Percentiles rank a stretch among this genome's conserved stretches.
phyloP scores from a whole-genome alignment of 92 coral and sea anemone genomes.

The Phymanthus crucifer region DNA sequence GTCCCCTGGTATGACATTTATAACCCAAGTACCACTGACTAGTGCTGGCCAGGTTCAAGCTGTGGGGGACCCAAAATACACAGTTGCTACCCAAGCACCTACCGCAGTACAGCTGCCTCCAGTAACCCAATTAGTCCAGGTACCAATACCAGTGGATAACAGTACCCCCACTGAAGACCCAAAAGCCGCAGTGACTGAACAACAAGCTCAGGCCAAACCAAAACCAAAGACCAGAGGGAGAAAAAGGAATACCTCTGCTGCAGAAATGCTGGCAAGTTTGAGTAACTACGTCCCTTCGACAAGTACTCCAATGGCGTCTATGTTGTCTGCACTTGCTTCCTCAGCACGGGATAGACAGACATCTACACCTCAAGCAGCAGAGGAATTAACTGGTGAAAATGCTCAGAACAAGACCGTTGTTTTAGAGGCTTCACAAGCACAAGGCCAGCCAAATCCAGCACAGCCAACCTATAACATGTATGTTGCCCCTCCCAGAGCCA shows the following conservation, averaged over 20 bases:
- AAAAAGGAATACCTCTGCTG: conserved; percentile 85
- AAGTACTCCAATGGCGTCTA: conserved; percentile 84
- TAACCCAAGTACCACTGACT: conserved; percentile 67
- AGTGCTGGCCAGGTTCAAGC: conserved; percentile 61
- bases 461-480: conserved; percentile 23
- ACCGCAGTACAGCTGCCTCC: conserved; percentile 49
- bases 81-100: conserved; percentile 68
- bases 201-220: conserved; percentile 27
- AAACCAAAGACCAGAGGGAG: conserved; percentile 69
- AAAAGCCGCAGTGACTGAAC: conserved; percentile 37
- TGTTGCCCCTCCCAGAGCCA: conserved; percentile 18
- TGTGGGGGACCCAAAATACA: conserved; percentile 68
- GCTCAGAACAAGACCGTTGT: conserved; percentile 36
- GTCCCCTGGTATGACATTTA: conserved; percentile 72
- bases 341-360: conserved; percentile 41
- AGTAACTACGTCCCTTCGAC: conserved; percentile 68
- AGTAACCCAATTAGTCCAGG: conserved; percentile 46
- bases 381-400: conserved; percentile 31
- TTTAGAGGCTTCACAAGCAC: conserved; percentile 15
- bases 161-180: conserved; percentile 44
- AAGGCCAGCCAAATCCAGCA: conserved; percentile 20
- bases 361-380: conserved; percentile 21
- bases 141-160: conserved; percentile 57
- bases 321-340: conserved; percentile 85
- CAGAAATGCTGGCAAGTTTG: conserved; percentile 84